Evolutionary conservation across 2,797 vertebrate genomes (phyloP).

Genomic region (Hyperoplus lanceolatus): DNA sequence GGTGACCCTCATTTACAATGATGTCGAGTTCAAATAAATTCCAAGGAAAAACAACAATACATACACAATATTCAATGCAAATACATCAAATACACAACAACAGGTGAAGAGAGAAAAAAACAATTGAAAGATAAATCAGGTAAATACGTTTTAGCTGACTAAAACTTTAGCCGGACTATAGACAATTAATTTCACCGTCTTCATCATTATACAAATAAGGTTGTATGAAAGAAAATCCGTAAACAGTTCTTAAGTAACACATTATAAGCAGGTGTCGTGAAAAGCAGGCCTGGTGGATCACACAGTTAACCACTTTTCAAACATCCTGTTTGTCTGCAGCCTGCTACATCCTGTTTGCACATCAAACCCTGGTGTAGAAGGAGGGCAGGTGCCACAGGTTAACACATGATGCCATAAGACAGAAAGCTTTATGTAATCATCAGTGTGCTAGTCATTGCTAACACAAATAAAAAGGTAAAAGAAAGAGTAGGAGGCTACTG

Average conservation of each 20-base stretch:
- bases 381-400: constrained; percentile 12
- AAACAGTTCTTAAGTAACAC: not conserved
- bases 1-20: too few relatives aligned
- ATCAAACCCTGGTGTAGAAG: constrained; percentile 4
- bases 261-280: not conserved
- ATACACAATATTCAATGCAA: too few relatives aligned
- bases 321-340: constrained; percentile 74
- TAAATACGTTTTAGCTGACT: not conserved
- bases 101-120: too few relatives aligned
- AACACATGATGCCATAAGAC: not conserved
- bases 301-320: constrained; percentile 54
- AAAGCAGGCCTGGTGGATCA: constrained; percentile 28
- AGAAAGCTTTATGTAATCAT: constrained; percentile 7
- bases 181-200: not conserved
- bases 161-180: not conserved
- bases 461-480: not conserved
- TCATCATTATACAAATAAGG: not conserved
- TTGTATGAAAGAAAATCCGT: not conserved
- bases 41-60: too few relatives aligned
- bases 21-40: too few relatives aligned
- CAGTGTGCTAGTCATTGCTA: not conserved
- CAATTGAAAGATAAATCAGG: not conserved
- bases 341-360: constrained; percentile 62
- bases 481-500: not conserved
- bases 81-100: too few relatives aligned